Conservation (phyloP, 2,888 invertebrate species). For the Pristionchus fissidentatus region DNA sequence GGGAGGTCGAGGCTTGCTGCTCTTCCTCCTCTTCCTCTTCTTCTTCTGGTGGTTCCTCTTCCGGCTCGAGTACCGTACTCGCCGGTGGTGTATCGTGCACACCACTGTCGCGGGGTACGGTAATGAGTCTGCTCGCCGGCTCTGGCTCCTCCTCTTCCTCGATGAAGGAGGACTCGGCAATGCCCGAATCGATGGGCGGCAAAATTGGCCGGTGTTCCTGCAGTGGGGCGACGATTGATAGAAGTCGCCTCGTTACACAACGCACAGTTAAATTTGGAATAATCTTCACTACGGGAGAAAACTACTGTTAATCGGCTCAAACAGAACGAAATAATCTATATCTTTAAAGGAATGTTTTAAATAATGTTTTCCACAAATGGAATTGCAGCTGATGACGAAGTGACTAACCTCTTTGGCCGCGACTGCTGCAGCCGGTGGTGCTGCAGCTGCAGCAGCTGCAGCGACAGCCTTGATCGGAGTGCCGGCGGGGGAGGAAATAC, state of each 20-base stretch:
- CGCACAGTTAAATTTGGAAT: too few species aligned
- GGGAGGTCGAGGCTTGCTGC: slow-evolving; percentile 40
- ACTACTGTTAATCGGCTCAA: too few species aligned
- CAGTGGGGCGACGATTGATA: neutral
- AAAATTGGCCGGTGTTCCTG: neutral
- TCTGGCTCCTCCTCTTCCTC: neutral
- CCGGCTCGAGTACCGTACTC: neutral
- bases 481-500: neutral
- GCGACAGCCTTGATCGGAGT: neutral
- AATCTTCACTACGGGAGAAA: too few species aligned
- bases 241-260: neutral
- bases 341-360: too few species aligned
- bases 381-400: neutral
- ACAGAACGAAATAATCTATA: too few species aligned
- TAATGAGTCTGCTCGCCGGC: slow-evolving; percentile 12
- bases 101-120: slow-evolving; percentile 23
- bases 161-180: slow-evolving; percentile 40
- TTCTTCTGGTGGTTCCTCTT: neutral
- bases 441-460: neutral
- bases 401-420: neutral
- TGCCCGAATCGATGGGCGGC: slow-evolving; percentile 23
- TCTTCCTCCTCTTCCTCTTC: slow-evolving; percentile 35
- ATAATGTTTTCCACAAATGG: too few species aligned
- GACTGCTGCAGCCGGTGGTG: neutral
- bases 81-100: slow-evolving; percentile 24